phyloP scores from a whole-genome alignment of 2,888 invertebrate species.

The Caenorhabditis doughertyi region DNA sequence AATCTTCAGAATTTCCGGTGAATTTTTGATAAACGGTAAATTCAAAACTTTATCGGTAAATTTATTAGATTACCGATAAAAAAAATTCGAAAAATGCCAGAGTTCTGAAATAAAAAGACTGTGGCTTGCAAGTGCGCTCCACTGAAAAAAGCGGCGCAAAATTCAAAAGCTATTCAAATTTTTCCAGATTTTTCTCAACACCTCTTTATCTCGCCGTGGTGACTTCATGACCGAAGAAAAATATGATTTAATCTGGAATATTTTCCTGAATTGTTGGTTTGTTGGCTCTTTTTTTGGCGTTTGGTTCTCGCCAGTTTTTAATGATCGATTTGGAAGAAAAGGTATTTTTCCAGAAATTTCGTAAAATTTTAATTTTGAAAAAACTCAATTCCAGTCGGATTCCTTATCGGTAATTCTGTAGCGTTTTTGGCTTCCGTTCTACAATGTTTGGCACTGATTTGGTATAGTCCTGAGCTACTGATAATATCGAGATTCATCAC shows the following conservation, averaged over 20 bases:
- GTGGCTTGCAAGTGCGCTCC: too few species aligned
- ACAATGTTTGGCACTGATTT: conserved; percentile 66
- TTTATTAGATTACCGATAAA: too few species aligned
- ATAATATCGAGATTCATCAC: conserved; percentile 72
- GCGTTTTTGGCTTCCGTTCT: conserved; percentile 69
- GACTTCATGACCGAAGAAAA: conserved; percentile 61
- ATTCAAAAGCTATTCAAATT: too few species aligned
- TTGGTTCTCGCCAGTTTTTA: conserved; percentile 75
- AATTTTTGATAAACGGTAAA: too few species aligned
- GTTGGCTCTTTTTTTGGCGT: conserved; percentile 77
- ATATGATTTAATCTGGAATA: conserved; percentile 74
- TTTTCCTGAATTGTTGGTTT: conserved; percentile 78
- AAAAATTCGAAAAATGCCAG: too few species aligned
- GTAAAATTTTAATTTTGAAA: too few species aligned
- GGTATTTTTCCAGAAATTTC: conserved; percentile 44
- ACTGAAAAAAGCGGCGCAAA: background rate
- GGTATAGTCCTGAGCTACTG: conserved; percentile 70
- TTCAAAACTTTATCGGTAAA: too few species aligned
- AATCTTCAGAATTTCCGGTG: too few species aligned
- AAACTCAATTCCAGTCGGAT: conserved; percentile 72
- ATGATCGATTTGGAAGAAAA: conserved; percentile 77
- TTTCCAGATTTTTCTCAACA: conserved; percentile 63
- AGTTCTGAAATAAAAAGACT: too few species aligned
- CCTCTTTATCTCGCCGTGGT: conserved; percentile 55
- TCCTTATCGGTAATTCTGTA: conserved; percentile 68